Evolutionary conservation across 2,113 vertebrate genomes (phyloP).

Genomic region (Andinoacara biseriatus): DNA sequence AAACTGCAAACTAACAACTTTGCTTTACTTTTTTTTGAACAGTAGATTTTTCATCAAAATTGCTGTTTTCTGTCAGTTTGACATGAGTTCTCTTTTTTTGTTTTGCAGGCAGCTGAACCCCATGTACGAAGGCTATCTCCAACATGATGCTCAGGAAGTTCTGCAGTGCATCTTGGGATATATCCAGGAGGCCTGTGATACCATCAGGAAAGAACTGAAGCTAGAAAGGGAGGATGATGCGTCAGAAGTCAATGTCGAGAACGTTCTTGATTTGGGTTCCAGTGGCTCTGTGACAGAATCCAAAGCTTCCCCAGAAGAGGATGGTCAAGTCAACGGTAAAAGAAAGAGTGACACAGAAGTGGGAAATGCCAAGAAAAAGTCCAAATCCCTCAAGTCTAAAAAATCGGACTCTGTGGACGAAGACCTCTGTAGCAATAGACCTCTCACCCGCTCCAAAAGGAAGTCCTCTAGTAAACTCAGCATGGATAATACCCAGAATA

Average conservation of each 20-base stretch:
- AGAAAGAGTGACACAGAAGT: slow-evolving; percentile 91
- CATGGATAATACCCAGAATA: slow-evolving; percentile 6
- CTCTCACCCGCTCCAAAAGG: slow-evolving; percentile 91
- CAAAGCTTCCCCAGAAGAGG: slow-evolving; percentile 40
- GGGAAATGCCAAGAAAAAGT: slow-evolving; percentile 94
- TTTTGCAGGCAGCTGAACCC: slow-evolving; percentile 91
- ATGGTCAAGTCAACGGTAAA: slow-evolving; percentile 85
- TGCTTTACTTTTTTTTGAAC: not conserved
- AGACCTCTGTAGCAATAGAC: slow-evolving; percentile 54
- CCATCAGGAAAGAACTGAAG: slow-evolving; percentile 88
- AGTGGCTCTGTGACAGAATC: slow-evolving; percentile 6
- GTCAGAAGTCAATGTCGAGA: not conserved
- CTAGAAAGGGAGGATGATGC: slow-evolving; percentile 30
- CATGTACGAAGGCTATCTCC: slow-evolving; percentile 98
- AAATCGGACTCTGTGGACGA: slow-evolving; percentile 75
- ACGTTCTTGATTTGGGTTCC: not conserved
- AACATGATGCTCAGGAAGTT: slow-evolving; percentile 98
- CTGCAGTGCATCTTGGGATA: slow-evolving; percentile 96
- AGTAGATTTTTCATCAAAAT: not conserved
- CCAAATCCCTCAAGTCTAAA: slow-evolving; percentile 86
- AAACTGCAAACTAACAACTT: not conserved
- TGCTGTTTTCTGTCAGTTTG: not conserved
- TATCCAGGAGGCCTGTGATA: slow-evolving; percentile 93
- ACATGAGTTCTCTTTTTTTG: not conserved
- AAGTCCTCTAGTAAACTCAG: slow-evolving; percentile 82